Evolutionary conservation across 2,113 vertebrate species (phyloP), one percentile per base, ranked within the genome.

Genomic region (Dicrurus megarhynchus): DNA sequence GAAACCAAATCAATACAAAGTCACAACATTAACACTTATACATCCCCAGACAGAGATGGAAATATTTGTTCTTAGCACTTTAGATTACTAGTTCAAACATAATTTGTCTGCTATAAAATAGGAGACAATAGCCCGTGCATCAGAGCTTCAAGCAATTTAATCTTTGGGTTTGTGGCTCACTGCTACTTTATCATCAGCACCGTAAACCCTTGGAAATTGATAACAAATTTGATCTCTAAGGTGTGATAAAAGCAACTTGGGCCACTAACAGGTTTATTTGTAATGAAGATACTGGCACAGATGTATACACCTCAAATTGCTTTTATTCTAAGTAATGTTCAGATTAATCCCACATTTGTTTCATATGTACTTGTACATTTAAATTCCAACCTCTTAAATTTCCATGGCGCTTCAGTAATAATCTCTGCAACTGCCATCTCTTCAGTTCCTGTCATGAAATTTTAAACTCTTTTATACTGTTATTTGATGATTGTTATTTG

Each of bases 1-100:
- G 86, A 96, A 98, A 96, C 88, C 71, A 92, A 97, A 97, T 97
- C 90, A 92, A 97, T 98, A 97, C 70, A 95, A 96, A 71, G 77
- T 93, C 57, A 95, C 78, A 96, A 84, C 75, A 97, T 96, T 97
- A 97, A 95, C 78, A 50, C 89, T 95, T 97, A 93, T 97, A 91
- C 84, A 85, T 90, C 94, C 69, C 85, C 46, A 95, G 97, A 91
- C 84, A 97, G 70, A 84, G 85, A 92, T 91, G 88, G 91, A 94
- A 97, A 93, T 95, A 39, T 96, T 87, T 96, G 93, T 97, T 94
- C 71, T 92, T 93, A 91, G 81, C 70, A 90, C 74, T 70, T 79
- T 32, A 81, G 52, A 73, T 96, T 95, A 92, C 90, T 76, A 90
- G 91, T 90, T 96, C 95, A 97, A 96, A 97, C 67, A 91, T 79